Conservation (phyloP, 2,888 invertebrate genomes). For the Thecocarcelia acutangulata region DNA sequence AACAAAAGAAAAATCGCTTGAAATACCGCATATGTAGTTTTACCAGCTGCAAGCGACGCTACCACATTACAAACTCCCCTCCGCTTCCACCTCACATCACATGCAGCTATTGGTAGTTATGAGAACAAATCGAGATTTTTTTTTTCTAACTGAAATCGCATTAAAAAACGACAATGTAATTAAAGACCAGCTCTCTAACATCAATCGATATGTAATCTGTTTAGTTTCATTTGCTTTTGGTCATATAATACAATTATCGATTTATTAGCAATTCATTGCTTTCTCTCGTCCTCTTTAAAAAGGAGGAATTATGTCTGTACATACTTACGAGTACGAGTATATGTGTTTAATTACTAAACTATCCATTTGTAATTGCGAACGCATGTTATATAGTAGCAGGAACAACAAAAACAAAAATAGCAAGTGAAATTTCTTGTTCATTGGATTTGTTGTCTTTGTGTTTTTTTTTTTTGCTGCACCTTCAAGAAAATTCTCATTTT, state of each 20-base stretch:
- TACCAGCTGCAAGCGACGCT: too few species aligned
- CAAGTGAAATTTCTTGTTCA: too few species aligned
- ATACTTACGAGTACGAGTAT: too few species aligned
- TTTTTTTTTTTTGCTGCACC: too few species aligned
- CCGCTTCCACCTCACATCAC: too few species aligned
- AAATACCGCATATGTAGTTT: too few species aligned
- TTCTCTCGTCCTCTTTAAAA: background rate
- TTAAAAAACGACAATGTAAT: slow-evolving; percentile 36
- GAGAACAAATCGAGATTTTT: background rate
- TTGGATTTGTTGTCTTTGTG: too few species aligned
- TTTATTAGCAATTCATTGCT: slow-evolving; percentile 25
- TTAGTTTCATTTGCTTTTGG: slow-evolving; percentile 27
- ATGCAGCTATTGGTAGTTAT: background rate
- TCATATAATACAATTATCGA: slow-evolving; percentile 56
- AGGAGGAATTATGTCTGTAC: background rate
- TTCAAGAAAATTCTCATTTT: too few species aligned
- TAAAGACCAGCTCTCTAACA: slow-evolving; percentile 15
- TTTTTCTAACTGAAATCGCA: background rate
- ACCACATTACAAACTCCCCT: too few species aligned
- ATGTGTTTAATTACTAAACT: slow-evolving; percentile 21
- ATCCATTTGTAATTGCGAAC: background rate
- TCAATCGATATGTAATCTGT: slow-evolving; percentile 23
- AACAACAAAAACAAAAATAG: background rate
- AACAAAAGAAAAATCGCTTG: too few species aligned
- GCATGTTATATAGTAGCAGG: slow-evolving; percentile 1